Base-by-base conservation (phyloP, 2,888 invertebrate species). In the Panzeria rudis region DNA sequence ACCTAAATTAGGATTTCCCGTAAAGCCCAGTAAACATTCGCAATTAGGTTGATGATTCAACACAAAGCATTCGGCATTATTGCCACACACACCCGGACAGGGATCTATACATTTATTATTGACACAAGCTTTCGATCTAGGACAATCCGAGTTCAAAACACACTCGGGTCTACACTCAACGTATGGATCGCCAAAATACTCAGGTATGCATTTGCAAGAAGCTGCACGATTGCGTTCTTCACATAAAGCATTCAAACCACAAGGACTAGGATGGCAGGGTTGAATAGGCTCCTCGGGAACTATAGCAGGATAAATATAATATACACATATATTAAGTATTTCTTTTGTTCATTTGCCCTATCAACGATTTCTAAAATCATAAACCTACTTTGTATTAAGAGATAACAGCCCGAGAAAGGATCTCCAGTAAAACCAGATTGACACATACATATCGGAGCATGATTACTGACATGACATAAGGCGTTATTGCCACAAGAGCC, bases 101-200 rank as follows among this genome's bases (percentile, higher is more conserved):
- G 97, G 97, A 92, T 97, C 95, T 88, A 94, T 94, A 91, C 97
- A 97, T 93, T 96, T 97, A 89, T 95, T 95, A 91, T 95, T 95
- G 76, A 94, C 93, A 88, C 96, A 96, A 25, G 95, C 95, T 88
- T 94, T 94, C 72, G 94, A 94, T 78, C 93, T 93, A 61, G 94
- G 92, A 89, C 96, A 96, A 88, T 96, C 95, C 1, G 95, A 93
- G 89, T 95, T 95, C 68, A 94, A 93, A 15, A 94, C 93, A 90
- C 95, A 96, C 91, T 95, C 95, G 2, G 95, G 95, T 85, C 95
- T 93, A 90, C 96, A 95, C 80, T 94, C 94, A 35, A 94, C 93
- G 88, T 94, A 94, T 38, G 95, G 95, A 89, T 95, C 94, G 47
- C 95, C 95, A 73, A 94, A 93, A 89, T 95, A 95, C 87, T 94